Evolutionary conservation across 2,113 vertebrate species (phyloP).

Genomic region (Notechis scutatus): DNA sequence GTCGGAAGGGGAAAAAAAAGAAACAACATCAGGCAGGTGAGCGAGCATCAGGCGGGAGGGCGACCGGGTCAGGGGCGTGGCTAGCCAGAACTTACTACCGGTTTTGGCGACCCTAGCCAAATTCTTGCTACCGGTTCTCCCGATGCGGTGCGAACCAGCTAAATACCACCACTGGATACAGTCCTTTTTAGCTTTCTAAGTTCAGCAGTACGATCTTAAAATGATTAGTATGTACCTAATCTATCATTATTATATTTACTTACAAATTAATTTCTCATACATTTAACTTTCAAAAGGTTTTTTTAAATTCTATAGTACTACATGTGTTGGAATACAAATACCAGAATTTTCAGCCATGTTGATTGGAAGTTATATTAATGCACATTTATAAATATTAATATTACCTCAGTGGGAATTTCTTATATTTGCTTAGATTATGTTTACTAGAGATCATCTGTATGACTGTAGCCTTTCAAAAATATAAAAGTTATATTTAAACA

Average conservation of each 20-base stretch:
- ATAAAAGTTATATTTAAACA: neutral
- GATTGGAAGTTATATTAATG: neutral
- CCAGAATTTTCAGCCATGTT: neutral
- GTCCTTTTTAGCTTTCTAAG: neutral
- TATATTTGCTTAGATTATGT: neutral
- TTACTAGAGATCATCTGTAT: neutral
- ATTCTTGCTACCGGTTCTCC: no score
- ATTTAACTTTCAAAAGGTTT: neutral
- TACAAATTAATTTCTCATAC: neutral
- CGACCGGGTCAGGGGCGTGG: no score
- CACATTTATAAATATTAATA: neutral
- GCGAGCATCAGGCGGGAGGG: no score
- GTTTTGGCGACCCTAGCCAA: no score
- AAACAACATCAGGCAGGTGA: no score
- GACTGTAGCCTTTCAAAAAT: neutral
- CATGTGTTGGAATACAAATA: neutral
- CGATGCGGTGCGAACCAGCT: no score
- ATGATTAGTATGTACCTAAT: neutral
- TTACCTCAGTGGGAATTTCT: neutral
- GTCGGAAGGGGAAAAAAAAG: no score
- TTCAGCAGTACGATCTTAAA: neutral
- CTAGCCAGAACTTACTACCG: no score
- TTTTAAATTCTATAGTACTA: neutral
- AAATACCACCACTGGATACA: neutral
- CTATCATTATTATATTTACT: neutral